phyloP scores from a whole-genome alignment of 2,113 vertebrate genomes.

The Pelobates fuscus region DNA sequence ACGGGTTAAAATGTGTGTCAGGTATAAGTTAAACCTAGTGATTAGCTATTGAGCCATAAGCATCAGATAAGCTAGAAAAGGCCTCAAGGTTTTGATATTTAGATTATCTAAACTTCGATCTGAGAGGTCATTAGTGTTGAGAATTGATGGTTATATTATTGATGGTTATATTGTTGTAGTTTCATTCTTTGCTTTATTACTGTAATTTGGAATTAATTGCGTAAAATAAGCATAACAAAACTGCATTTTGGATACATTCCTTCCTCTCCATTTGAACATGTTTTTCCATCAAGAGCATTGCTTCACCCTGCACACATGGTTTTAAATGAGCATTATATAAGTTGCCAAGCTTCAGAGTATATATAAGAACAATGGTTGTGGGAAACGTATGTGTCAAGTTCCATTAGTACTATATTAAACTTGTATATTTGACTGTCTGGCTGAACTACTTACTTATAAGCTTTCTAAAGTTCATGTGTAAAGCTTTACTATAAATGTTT shows the following conservation, averaged over 20 bases:
- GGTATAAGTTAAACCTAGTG: background rate
- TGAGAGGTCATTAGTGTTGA: too few species aligned
- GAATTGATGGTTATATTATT: too few species aligned
- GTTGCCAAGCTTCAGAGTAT: background rate
- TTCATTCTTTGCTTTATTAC: too few species aligned
- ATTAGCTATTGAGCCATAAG: background rate
- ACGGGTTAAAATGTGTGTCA: background rate
- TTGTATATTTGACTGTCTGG: slow-evolving; percentile 29
- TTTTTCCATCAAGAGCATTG: background rate
- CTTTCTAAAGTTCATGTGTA: background rate
- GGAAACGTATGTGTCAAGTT: slow-evolving; percentile 23
- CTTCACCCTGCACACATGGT: slow-evolving; percentile 2
- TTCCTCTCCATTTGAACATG: background rate
- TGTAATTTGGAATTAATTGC: too few species aligned
- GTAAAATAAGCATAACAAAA: too few species aligned
- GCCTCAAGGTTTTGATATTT: background rate
- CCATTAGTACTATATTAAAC: slow-evolving; percentile 29
- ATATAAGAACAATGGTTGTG: slow-evolving; percentile 4
- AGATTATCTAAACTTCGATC: background rate
- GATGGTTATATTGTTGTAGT: too few species aligned
- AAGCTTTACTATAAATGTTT: too few species aligned
- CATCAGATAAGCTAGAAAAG: background rate
- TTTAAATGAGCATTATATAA: background rate
- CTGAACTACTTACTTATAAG: slow-evolving; percentile 26
- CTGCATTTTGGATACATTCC: background rate